Conservation (phyloP, 2,797 vertebrate species). For the Melopsittacus undulatus region DNA sequence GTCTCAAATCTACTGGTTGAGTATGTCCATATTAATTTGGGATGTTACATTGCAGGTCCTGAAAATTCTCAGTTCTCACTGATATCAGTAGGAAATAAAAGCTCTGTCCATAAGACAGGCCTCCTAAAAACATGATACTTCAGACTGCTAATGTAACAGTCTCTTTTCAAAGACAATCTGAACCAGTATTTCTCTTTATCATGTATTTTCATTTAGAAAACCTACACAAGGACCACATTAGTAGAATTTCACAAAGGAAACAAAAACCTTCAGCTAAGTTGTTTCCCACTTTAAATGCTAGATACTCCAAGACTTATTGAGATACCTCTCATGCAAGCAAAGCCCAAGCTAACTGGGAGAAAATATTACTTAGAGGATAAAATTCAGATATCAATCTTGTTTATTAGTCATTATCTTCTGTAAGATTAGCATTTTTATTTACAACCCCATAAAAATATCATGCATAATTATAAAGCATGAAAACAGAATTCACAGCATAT, state of each 20-base stretch:
- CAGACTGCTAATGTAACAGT: neutral
- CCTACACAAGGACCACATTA: neutral
- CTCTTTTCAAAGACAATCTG: neutral
- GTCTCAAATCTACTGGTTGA: neutral
- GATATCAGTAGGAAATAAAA: neutral
- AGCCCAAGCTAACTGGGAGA: neutral
- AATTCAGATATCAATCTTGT: neutral
- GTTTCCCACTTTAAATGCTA: neutral
- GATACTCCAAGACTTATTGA: neutral
- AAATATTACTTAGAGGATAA: conserved; percentile 36
- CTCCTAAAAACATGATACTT: neutral
- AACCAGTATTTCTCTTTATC: neutral
- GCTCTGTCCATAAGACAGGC: neutral
- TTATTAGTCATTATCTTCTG: conserved; percentile 15
- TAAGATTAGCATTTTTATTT: conserved; percentile 40
- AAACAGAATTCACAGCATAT: neutral
- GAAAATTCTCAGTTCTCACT: neutral
- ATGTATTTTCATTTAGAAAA: neutral
- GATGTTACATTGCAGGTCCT: neutral
- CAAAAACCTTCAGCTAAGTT: neutral
- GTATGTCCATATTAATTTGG: neutral
- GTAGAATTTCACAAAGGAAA: conserved; percentile 8
- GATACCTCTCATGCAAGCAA: neutral
- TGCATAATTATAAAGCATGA: neutral
- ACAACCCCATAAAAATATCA: neutral